Conservation (phyloP, 2,113 vertebrate species). For the Mystacornis crossleyi region DNA sequence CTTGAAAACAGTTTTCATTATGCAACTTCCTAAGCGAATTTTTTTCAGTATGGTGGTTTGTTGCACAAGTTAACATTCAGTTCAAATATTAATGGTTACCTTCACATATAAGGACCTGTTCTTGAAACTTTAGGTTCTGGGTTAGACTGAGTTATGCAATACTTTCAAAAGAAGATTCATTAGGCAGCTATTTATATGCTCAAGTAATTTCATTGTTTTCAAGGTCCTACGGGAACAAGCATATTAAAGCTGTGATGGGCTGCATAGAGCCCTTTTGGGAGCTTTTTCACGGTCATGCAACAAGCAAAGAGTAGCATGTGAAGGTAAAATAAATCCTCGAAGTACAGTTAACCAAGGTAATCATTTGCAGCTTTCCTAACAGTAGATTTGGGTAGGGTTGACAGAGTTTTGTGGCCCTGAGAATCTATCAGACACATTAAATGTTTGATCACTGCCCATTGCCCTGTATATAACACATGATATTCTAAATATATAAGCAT, state of each 20-base stretch:
- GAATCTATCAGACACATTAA: not conserved
- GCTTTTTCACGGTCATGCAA: not conserved
- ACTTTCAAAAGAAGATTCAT: not conserved
- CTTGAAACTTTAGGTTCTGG: not conserved
- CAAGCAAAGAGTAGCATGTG: not conserved
- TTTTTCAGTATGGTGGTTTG: not conserved
- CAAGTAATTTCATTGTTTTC: constrained; percentile 1
- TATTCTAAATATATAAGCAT: not conserved
- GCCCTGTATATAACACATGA: not conserved
- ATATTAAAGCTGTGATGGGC: not conserved
- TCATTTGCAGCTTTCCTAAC: not conserved
- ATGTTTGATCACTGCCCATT: not conserved
- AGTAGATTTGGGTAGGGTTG: not conserved
- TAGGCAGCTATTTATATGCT: constrained; percentile 19
- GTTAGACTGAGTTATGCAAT: not conserved
- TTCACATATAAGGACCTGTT: not conserved
- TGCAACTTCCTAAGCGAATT: not conserved
- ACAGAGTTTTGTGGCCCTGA: not conserved
- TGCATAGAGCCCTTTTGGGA: not conserved
- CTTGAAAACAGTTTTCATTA: not conserved
- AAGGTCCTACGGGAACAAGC: not conserved
- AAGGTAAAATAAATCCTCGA: constrained; percentile 2
- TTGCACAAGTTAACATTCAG: not conserved
- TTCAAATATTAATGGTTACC: not conserved
- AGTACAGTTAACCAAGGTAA: not conserved